Conservation (phyloP, 2,113 vertebrate species). For the Lagopus leucura region DNA sequence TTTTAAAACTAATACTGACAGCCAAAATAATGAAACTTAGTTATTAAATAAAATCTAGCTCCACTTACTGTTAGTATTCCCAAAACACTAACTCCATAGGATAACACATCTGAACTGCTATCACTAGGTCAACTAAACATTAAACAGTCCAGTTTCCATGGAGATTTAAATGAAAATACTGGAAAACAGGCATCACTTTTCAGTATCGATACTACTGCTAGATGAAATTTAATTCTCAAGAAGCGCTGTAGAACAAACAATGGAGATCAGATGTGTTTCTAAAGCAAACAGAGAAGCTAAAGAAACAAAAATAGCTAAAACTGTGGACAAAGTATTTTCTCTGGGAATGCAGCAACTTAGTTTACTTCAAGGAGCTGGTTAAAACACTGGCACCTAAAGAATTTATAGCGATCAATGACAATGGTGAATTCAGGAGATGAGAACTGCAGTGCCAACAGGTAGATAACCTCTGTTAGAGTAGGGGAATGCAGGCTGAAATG, state of each 20-base stretch:
- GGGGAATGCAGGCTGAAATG: not conserved
- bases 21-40: not conserved
- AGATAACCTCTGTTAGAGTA: not conserved
- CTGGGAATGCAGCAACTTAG: not conserved
- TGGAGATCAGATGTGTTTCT: not conserved
- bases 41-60: not conserved
- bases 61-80: not conserved
- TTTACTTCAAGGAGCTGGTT: not conserved
- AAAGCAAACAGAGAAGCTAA: not conserved
- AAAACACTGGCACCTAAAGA: not conserved
- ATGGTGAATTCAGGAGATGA: not conserved
- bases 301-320: not conserved
- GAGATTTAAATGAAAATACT: not conserved
- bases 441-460: not conserved
- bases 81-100: not conserved
- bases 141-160: not conserved
- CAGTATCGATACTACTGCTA: not conserved
- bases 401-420: not conserved
- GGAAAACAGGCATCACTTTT: not conserved
- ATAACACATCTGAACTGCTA: not conserved
- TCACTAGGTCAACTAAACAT: not conserved
- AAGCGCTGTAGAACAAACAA: not conserved
- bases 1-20: not conserved
- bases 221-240: not conserved
- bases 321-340: not conserved